Evolutionary conservation across 2,888 invertebrate genomes (phyloP).

Genomic region (Eupeodes luniger): DNA sequence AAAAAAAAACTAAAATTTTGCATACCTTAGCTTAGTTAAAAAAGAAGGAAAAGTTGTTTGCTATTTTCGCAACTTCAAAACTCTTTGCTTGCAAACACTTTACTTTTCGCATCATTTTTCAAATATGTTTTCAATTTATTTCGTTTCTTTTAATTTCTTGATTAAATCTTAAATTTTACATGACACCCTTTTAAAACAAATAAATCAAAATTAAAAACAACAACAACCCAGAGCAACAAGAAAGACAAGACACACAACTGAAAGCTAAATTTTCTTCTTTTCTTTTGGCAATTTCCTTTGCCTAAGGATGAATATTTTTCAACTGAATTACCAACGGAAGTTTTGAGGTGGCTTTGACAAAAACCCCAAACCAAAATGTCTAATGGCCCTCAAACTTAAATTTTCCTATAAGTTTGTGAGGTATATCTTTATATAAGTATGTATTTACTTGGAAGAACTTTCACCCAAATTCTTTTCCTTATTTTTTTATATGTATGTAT

Average conservation of each 20-base stretch:
- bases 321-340: conserved; percentile 40
- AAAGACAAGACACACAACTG: conserved; percentile 46
- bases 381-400: conserved; percentile 42
- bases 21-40: no score
- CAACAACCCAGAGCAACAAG: conserved; percentile 4
- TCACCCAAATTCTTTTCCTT: conserved; percentile 7
- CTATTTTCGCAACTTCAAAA: no score
- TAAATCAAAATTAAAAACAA: conserved; percentile 32
- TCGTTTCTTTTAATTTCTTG: no score
- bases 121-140: no score
- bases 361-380: conserved; percentile 40
- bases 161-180: neutral
- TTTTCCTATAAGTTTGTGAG: conserved; percentile 5
- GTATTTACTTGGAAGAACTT: neutral
- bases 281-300: conserved; percentile 20
- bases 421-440: neutral
- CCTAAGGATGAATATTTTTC: conserved; percentile 27
- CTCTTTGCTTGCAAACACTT: no score
- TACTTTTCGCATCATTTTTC: no score
- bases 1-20: no score
- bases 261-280: neutral
- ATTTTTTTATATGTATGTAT: no score
- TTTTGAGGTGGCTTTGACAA: conserved; percentile 52
- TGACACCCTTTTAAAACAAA: neutral
- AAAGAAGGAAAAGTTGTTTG: no score